Base-by-base conservation (phyloP, 1,140 invertebrate genomes). In the Gryon sp. region DNA sequence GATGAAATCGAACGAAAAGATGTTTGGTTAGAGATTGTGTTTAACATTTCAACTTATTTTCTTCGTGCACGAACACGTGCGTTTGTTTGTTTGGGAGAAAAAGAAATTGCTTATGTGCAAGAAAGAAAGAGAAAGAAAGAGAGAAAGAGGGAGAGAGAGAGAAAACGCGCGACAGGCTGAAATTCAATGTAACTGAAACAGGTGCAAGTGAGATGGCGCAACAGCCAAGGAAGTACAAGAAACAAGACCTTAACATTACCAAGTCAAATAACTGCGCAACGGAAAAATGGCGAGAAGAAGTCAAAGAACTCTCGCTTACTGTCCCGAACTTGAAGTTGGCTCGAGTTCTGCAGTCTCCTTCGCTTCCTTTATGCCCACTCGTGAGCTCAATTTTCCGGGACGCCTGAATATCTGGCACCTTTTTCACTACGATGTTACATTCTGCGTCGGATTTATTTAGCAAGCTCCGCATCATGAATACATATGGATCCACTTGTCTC, bases 181-280 rank as follows among this genome's bases (percentile, higher is more conserved):
- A n/a, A n/a, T n/a, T n/a, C n/a, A n/a, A n/a, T n/a, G n/a, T n/a
- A n/a, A n/a, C n/a, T n/a, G n/a, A n/a, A n/a, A n/a, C n/a, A 40
- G 14, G 16, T 14, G 32, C 6, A 34, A 65, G 30, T 16, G 50
- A 41, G 60, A 60, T 1, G 24, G 11, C n/a, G 20, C 5, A 34
- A 30, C n/a, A 36, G 26, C 53, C 38, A 62, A 77, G 63, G 41
- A 77, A 60, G 70, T 68, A 68, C 65, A 74, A 72, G 59, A 76
- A 81, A 84, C 82, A 81, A 84, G 83, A 83, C 81, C 82, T 82
- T 78, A 78, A 79, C 66, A 88, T 87, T 87, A 88, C 84, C 87
- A 88, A 88, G 83, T 87, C 87, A 88, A 87, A 86, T 87, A 87
- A 80, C 73, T 72, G 81, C 73, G 46, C 74, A 70, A 36, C 76